Evolutionary conservation across 2,113 vertebrate species (phyloP), one percentile per base, ranked within the genome.

Genomic region (Phalacrocorax brasilianus): DNA sequence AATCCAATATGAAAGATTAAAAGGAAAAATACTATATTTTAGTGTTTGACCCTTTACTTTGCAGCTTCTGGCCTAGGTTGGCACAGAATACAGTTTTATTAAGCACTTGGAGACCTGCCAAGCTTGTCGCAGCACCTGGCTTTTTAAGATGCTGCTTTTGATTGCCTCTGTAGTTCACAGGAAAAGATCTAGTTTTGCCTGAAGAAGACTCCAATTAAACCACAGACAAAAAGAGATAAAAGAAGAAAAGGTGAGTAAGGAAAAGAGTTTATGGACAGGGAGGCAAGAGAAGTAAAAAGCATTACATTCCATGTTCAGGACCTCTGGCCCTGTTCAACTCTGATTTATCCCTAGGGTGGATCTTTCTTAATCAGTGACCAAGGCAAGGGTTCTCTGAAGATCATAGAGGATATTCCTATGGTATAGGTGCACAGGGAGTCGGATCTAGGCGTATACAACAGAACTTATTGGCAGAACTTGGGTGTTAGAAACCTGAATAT

Each of bases 161-260:
- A 70, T 96, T 88, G 82, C 33, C 27, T 85, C 21, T 61, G 2
- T 93, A 44, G 61, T 71, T 91, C 38, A 26, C 49, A 88, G 70
- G 66, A 82, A 73, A 72, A 76, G 74, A 78, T 89, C 62, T 81
- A 81, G n/a, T 56, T 56, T 78, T 93, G 66, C 49, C 52, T 38
- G 52, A 66, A 92, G 76, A 89, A 71, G 75, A 83, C 33, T 88
- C 27, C 53, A 82, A 40, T 91, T 95, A 95, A 95, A 72, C 33
- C 49, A 52, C 32, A 88, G 47, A 52, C 26, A 82, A 71, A 38
- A 79, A 67, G 9, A 85, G 8, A 15, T 67, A 66, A 79, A 85
- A 89, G 49, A 74, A 89, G 32, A 73, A 53, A 86, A 91, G 42
- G 38, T 50, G 28, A 13, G 2, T 77, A 53, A 73, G 33, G 68